Conservation (phyloP, 2,888 invertebrate genomes). For the Copidosoma aretas region DNA sequence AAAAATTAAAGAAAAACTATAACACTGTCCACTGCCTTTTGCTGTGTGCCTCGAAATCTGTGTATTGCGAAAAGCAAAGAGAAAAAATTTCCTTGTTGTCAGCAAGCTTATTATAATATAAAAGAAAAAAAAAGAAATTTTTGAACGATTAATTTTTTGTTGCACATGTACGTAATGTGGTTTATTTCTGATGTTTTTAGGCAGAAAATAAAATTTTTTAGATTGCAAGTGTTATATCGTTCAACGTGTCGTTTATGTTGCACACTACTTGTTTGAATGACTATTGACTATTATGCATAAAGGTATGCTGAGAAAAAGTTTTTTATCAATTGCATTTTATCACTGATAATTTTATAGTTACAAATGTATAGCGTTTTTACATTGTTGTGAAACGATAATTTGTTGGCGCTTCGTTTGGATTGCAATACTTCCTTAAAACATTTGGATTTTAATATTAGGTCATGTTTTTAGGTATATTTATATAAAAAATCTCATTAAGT, state of each 20-base stretch:
- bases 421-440: conserved; percentile 13
- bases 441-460: conserved; percentile 24
- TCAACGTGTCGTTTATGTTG: conserved; percentile 21
- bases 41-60: conserved; percentile 49
- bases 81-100: conserved; percentile 31
- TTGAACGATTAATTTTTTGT: background rate
- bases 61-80: conserved; percentile 32
- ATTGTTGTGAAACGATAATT: conserved; percentile 19
- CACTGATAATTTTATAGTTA: conserved; percentile 36
- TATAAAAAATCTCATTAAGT: conserved; percentile 22
- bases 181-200: conserved; percentile 11
- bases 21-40: conserved; percentile 47
- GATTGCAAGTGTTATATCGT: background rate
- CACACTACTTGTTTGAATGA: conserved; percentile 19
- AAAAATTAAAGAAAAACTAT: conserved; percentile 6
- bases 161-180: background rate
- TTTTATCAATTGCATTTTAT: conserved; percentile 15
- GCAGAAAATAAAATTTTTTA: background rate
- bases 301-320: conserved; percentile 18
- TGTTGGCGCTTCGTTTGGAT: conserved; percentile 23
- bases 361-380: conserved; percentile 29
- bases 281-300: conserved; percentile 18
- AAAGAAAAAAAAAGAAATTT: conserved; percentile 1
- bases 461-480: conserved; percentile 17
- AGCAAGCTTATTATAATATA: conserved; percentile 39